Base-by-base conservation (phyloP, 2,888 invertebrate species). In the Keiferia lycopersicella region DNA sequence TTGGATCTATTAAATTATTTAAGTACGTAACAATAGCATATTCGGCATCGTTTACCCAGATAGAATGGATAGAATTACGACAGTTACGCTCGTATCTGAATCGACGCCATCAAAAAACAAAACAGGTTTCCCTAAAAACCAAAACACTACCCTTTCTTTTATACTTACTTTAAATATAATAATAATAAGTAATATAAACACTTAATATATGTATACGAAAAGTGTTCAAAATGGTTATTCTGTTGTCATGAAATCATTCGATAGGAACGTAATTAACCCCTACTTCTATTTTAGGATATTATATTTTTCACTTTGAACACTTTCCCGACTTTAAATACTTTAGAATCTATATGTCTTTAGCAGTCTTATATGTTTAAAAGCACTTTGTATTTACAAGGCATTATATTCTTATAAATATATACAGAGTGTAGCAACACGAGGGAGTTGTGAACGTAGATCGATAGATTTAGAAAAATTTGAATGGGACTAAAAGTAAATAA, bases 361-460 rank as follows among this genome's bases (percentile, higher is more conserved):
- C 72, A 72, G 71, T 70, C 72, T 72, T 69, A 38, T 64, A 50
- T 26, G 41, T 67, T 70, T 64, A 64, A 66, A 69, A 67, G 69
- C 66, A 67, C 67, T 58, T 53, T 26, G 56, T 69, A 67, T 68
- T 57, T 69, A 70, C 68, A 70, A 38, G 48, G 64, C 68, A 60
- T 61, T 51, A 56, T 26, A 56, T n/a, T 30, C 3, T 56, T 3
- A 45, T 45, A n/a, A 41, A n/a, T n/a, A n/a, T 41, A 45, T 45
- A n/a, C 4, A n/a, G n/a, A n/a, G 45, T 34, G 34, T 8, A 10
- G 10, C 8, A 34, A 8, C 4, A 34, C 34, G 34, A 7, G 34
- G 8, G 8, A 34, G 10, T 4, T 4, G 34, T 10, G 34, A 34
- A 34, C 10, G 8, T 34, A 8, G 34, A 34, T 8, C 10, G 34